A percentile compares a stretch with the other conserved stretches of the same genome.
These are phyloP conservation scores for Argyresthia goedartella DNA, from an alignment of 2,888 invertebrate genomes.

Conservation along the genomic window DNA sequence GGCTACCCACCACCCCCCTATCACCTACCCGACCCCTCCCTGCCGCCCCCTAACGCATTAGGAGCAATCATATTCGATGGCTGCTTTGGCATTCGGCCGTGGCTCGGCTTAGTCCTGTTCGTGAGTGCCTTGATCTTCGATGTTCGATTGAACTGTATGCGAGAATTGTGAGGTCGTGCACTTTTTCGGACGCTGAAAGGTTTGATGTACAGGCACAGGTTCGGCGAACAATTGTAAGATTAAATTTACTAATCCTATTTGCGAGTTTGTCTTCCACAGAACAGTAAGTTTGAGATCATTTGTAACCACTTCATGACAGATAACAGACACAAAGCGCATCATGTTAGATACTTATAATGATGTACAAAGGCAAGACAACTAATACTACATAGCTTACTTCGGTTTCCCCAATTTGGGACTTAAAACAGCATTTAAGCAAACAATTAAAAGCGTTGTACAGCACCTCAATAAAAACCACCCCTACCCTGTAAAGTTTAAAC, in stretches of 20 bases:
- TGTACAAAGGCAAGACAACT: too few relatives aligned
- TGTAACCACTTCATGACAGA: too few relatives aligned
- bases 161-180: constrained; percentile 6
- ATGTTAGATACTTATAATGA: too few relatives aligned
- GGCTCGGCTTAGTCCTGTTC: constrained; percentile 39
- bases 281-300: too few relatives aligned
- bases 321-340: too few relatives aligned
- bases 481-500: not conserved
- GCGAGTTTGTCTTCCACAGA: too few relatives aligned
- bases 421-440: not conserved
- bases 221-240: too few relatives aligned
- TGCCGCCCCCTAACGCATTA: constrained; percentile 46
- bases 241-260: too few relatives aligned
- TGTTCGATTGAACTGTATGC: constrained; percentile 38
- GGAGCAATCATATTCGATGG: constrained; percentile 70
- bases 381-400: not conserved
- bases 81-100: constrained; percentile 65
- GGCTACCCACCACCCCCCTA: constrained; percentile 22
- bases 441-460: not conserved
- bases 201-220: too few relatives aligned
- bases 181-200: not conserved
- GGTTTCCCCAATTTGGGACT: not conserved
- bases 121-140: too few relatives aligned
- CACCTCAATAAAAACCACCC: not conserved
- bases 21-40: constrained; percentile 17